Percentiles rank a stretch among this genome's conserved stretches.
Evolutionary conservation across 2,113 vertebrate genomes (phyloP).

Genomic region (Melanerpes aurifrons): DNA sequence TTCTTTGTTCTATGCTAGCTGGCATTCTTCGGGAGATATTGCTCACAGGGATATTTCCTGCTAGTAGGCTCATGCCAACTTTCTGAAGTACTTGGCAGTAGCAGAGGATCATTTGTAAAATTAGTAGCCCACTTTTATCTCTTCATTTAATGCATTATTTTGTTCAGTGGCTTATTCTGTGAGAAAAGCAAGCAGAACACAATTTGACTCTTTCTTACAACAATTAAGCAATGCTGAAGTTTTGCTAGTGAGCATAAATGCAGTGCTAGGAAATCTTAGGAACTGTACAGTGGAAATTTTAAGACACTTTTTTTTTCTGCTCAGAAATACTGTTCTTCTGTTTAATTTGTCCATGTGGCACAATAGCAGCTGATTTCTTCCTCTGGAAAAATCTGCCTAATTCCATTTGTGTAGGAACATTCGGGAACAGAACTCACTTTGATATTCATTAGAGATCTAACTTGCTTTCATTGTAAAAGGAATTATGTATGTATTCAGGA

Average conservation of each 20-base stretch:
- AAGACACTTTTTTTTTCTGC: background rate
- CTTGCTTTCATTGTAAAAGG: background rate
- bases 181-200: background rate
- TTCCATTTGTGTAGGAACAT: background rate
- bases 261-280: background rate
- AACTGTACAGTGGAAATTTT: background rate
- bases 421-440: conserved; percentile 13
- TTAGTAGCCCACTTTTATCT: conserved; percentile 30
- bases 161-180: background rate
- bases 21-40: background rate
- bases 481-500: background rate
- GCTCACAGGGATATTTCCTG: background rate
- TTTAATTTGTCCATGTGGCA: conserved; percentile 44
- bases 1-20: background rate
- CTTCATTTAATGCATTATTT: conserved; percentile 45
- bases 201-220: background rate
- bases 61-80: conserved; percentile 4
- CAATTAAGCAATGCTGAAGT: background rate
- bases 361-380: conserved; percentile 20
- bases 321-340: background rate
- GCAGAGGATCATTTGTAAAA: conserved; percentile 46
- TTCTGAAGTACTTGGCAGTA: conserved; percentile 35
- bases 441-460: background rate
- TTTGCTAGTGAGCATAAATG: conserved; percentile 10
- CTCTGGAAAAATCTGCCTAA: conserved; percentile 28